Evolutionary conservation across 2,113 vertebrate species (phyloP), one percentile per base, ranked within the genome.

Genomic region (Acanthisitta chloris): DNA sequence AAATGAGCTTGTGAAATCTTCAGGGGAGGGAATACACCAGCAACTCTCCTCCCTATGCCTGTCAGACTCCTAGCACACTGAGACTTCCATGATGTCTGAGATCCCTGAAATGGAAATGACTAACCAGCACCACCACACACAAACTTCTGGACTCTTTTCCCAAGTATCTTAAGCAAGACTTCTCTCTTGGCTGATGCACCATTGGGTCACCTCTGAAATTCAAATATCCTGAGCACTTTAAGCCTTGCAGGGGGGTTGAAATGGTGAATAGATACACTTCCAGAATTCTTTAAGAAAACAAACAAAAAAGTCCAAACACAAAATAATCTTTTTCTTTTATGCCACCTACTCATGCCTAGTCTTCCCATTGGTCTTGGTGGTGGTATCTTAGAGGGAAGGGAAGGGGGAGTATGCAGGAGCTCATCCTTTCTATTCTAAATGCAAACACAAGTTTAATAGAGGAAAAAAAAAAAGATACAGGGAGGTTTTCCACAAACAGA

Each of bases 401-500:
- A 81, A 72, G 34, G 52, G 38, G 14, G 9, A 42, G 12, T 34
- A 86, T 23, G 62, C 31, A 93, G n/a, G n/a, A 86, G 20, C 61
- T 94, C 58, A 65, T 69, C 34, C 58, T 49, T 77, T 76, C 94
- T 83, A 92, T 43, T 93, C 81, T 96, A 95, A 93, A 83, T 71
- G 48, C 67, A 88, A 90, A 80, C 28, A 43, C 21, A 86, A 93
- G 21, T 86, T 94, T 76, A 95, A 94, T 65, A 87, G 18, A 71
- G 45, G 45, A 33, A 71, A 62, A 55, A 59, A 52, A 67, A 78
- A 92, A 38, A 1, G 7, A 88, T 58, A 90, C 66, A 80, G 51
- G 58, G 48, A 70, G 9, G 38, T 70, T 86, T 95, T 77, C 59
- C 70, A 64, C 64, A 64, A 88, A 88, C 14, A 57, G 20, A 62